These are phyloP conservation scores for Coremacera marginata DNA, from an alignment of 2,888 invertebrate species.

Conservation along the genomic window DNA sequence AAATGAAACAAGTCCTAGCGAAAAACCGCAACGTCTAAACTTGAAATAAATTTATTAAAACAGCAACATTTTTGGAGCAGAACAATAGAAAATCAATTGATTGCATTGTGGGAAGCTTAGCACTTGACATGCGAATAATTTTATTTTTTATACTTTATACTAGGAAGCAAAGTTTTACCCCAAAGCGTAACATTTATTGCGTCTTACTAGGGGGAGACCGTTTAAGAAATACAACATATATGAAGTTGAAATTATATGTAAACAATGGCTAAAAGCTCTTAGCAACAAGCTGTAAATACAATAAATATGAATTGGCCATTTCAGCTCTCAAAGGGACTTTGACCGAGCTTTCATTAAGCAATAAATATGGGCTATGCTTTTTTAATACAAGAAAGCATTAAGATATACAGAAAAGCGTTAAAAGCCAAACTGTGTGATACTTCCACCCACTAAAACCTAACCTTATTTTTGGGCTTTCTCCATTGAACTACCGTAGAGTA, in stretches of 20 bases:
- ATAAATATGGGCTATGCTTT: too few species aligned
- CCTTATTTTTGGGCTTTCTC: too few species aligned
- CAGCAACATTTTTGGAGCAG: background rate
- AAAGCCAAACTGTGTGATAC: too few species aligned
- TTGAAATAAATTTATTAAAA: background rate
- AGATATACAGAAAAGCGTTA: too few species aligned
- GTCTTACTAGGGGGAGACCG: background rate
- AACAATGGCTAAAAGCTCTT: conserved; percentile 3
- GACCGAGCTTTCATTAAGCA: too few species aligned
- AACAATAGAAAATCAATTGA: conserved; percentile 61
- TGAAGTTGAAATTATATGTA: background rate
- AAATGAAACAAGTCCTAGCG: background rate
- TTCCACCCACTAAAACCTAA: too few species aligned
- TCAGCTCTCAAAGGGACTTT: too few species aligned
- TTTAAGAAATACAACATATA: background rate
- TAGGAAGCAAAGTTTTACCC: background rate
- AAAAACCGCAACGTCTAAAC: background rate
- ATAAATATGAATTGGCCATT: too few species aligned
- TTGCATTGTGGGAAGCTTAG: conserved; percentile 65
- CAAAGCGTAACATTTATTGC: background rate
- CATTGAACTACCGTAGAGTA: too few species aligned
- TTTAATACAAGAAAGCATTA: too few species aligned
- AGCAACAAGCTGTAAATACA: background rate
- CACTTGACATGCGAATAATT: conserved; percentile 52
- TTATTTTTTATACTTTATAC: background rate